Evolutionary conservation across 2,797 vertebrate genomes (phyloP), one percentile per base, ranked within the genome.

Genomic region (Eulemur rubriventer): DNA sequence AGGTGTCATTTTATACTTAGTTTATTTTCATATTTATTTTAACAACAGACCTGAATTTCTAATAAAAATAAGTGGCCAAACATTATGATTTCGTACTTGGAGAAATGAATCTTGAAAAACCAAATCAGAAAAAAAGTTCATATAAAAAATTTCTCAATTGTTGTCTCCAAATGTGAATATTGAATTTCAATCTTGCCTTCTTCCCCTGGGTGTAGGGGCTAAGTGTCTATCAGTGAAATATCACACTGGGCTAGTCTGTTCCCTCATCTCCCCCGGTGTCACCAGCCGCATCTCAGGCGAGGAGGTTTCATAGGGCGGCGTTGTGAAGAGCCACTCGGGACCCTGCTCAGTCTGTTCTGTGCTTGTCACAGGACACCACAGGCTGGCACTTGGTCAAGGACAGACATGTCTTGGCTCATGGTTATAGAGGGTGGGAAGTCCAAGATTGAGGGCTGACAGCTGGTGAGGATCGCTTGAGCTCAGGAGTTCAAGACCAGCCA

Each of bases 201-300:
- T 12, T 28, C 33, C 72, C 28, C 0, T 3, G 33, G 55, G 20
- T 9, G 30, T 26, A 24, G 33, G 14, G 55, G n/a, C 38, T 18
- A 28, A 50, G 72, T 2, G 1, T 16, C 18, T 48, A 35, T 11
- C 46, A 18, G 16, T 9, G 6, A 70, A 52, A 4, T 11, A 17
- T 2, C 52, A 57, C 52, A 0, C 55, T 26, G 18, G 72, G 48
- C 13, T 8, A 7, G 10, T 24, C 80, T 43, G 52, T 18, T 55
- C 4, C 28, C 16, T 22, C 0, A 2, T 33, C 35, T 33, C 7
- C 46, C 1, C 1, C 10, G 1, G 18, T 4, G 0, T 22, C 38
- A 1, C 30, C 3, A 17, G 35, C 57, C 35, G 9, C 11, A 1
- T 63, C 43, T 0, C 1, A 11, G 11, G 1, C 13, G 63, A 35